Conservation (phyloP, 2,797 vertebrate species). For the Sciurus carolinensis region DNA sequence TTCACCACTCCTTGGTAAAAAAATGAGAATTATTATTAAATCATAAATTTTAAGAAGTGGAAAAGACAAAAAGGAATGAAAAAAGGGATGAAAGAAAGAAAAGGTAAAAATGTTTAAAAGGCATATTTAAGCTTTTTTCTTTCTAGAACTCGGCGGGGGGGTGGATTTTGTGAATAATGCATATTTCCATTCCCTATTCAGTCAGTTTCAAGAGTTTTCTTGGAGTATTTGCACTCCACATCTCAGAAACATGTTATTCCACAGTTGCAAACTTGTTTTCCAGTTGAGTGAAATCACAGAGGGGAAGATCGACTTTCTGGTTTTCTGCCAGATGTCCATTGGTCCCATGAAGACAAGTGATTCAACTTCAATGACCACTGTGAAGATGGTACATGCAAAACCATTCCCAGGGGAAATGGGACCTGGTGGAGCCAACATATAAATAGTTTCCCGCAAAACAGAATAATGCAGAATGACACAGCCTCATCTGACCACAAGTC, state of each 20-base stretch:
- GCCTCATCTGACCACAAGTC: conserved; percentile 56
- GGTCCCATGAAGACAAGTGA: neutral
- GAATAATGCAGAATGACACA: neutral
- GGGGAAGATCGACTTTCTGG: neutral
- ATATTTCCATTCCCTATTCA: neutral
- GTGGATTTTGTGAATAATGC: neutral
- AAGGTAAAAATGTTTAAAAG: neutral
- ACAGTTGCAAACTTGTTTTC: neutral
- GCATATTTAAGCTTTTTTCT: neutral
- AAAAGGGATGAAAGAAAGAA: neutral
- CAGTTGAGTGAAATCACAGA: neutral
- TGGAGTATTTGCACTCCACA: too few relatives aligned
- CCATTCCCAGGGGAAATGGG: conserved; percentile 19
- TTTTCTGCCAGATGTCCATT: conserved; percentile 34
- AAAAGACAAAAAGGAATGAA: neutral
- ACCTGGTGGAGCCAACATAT: neutral
- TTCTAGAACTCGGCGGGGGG: neutral
- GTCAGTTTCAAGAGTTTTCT: neutral
- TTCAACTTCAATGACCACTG: neutral
- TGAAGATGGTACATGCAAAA: neutral
- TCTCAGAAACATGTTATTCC: neutral
- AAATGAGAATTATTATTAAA: neutral
- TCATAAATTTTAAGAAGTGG: neutral
- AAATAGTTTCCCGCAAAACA: conserved; percentile 55
- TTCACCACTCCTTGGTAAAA: neutral